A percentile compares a stretch with the other conserved stretches of the same genome.
Conservation (phyloP, 2,113 vertebrate species). For the Tyto alba region DNA sequence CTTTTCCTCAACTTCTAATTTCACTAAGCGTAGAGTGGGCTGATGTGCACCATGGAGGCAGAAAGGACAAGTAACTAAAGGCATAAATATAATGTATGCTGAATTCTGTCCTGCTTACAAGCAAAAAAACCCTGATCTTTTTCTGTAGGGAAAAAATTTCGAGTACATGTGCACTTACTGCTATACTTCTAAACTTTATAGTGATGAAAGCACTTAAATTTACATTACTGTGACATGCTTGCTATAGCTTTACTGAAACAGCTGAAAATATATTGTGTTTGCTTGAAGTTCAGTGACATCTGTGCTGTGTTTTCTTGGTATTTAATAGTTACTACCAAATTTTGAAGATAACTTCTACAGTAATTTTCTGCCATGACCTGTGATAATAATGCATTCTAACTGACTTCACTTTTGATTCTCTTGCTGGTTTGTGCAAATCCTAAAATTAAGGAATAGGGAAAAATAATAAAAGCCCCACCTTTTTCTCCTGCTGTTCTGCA, state of each 20-base stretch:
- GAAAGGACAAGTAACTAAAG: background rate
- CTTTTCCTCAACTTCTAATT: background rate
- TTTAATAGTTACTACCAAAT: background rate
- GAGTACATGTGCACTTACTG: background rate
- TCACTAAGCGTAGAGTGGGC: background rate
- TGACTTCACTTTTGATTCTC: background rate
- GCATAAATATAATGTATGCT: background rate
- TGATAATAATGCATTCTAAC: background rate
- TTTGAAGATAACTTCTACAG: background rate
- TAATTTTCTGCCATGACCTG: background rate
- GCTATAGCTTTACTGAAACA: background rate
- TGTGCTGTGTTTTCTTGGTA: background rate
- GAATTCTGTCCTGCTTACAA: background rate
- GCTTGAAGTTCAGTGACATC: background rate
- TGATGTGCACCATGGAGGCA: background rate
- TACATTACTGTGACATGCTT: background rate
- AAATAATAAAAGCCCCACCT: background rate
- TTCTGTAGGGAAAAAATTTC: background rate
- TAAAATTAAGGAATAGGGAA: background rate
- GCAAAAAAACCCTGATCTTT: background rate
- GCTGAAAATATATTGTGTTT: background rate
- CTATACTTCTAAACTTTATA: background rate
- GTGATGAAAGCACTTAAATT: background rate
- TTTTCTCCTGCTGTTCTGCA: background rate
- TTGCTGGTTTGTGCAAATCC: background rate